A percentile compares a stretch with the other conserved stretches of the same genome.
phyloP scores from a whole-genome alignment of 2,888 invertebrate genomes.

The Myathropa florea region DNA sequence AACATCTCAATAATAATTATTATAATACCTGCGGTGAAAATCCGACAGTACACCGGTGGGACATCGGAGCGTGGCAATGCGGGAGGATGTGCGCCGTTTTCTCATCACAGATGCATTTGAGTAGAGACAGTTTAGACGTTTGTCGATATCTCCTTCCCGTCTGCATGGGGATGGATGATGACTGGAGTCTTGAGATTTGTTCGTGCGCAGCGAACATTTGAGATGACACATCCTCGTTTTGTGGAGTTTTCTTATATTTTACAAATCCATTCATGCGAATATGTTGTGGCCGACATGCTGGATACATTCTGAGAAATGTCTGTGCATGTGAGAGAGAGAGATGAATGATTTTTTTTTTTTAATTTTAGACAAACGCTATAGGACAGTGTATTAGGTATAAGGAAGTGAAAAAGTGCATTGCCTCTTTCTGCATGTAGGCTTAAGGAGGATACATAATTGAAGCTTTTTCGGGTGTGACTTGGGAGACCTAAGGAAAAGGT shows the following conservation, averaged over 20 bases:
- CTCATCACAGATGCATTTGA: constrained; percentile 58
- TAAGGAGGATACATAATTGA: no score
- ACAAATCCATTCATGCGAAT: constrained; percentile 63
- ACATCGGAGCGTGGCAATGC: neutral
- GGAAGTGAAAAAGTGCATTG: no score
- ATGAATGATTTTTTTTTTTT: neutral
- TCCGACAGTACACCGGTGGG: constrained; percentile 2
- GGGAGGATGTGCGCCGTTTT: constrained; percentile 12
- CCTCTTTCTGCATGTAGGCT: no score
- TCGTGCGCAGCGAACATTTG: constrained; percentile 56
- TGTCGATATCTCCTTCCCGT: constrained; percentile 70
- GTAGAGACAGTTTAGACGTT: constrained; percentile 57
- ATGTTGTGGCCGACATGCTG: constrained; percentile 12
- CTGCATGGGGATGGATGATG: constrained; percentile 46
- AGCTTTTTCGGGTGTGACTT: no score
- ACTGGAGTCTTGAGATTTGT: constrained; percentile 56
- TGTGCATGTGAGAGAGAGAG: neutral
- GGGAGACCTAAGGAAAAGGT: no score
- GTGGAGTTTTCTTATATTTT: constrained; percentile 40
- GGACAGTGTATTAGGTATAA: no score
- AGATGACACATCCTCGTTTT: constrained; percentile 67
- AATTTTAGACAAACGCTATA: neutral
- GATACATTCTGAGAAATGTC: constrained; percentile 7
- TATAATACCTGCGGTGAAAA: constrained; percentile 60
- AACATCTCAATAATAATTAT: constrained; percentile 72